A percentile compares a stretch with the other conserved stretches of the same genome.
Evolutionary conservation across 2,888 invertebrate genomes (phyloP).

Genomic region (Drosophila pseudotalamancana): DNA sequence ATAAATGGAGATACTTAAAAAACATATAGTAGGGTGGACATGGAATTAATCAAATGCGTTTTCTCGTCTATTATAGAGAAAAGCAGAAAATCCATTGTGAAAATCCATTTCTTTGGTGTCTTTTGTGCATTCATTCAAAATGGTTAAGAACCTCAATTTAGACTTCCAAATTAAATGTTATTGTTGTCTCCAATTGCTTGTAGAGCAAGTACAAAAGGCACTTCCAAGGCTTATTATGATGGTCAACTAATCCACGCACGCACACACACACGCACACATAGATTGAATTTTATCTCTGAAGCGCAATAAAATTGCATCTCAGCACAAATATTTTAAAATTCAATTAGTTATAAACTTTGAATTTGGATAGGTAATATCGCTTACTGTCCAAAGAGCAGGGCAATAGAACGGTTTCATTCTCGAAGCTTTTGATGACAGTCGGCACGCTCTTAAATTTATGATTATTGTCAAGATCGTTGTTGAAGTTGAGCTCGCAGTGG

Average conservation of each 20-base stretch:
- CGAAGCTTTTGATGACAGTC: slow-evolving; percentile 90
- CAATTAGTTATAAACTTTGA: neutral
- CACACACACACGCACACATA: neutral
- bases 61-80: slow-evolving; percentile 40
- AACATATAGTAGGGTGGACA: neutral
- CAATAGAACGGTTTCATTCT: slow-evolving; percentile 91
- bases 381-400: slow-evolving; percentile 92
- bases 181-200: slow-evolving; percentile 60
- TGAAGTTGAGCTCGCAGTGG: slow-evolving; percentile 66
- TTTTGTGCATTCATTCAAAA: slow-evolving; percentile 59
- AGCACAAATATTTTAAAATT: neutral
- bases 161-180: slow-evolving; percentile 54
- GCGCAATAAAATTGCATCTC: neutral
- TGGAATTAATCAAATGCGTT: slow-evolving; percentile 64
- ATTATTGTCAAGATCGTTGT: slow-evolving; percentile 71
- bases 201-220: slow-evolving; percentile 25
- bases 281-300: slow-evolving; percentile 2
- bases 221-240: slow-evolving; percentile 46
- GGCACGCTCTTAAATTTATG: slow-evolving; percentile 89
- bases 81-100: slow-evolving; percentile 52
- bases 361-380: slow-evolving; percentile 71
- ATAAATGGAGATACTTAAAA: no score
- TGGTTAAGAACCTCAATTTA: slow-evolving; percentile 39
- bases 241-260: slow-evolving; percentile 13
- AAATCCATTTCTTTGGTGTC: slow-evolving; percentile 33